Base-by-base conservation (phyloP, 2,797 vertebrate genomes). In the Potorous gilbertii region DNA sequence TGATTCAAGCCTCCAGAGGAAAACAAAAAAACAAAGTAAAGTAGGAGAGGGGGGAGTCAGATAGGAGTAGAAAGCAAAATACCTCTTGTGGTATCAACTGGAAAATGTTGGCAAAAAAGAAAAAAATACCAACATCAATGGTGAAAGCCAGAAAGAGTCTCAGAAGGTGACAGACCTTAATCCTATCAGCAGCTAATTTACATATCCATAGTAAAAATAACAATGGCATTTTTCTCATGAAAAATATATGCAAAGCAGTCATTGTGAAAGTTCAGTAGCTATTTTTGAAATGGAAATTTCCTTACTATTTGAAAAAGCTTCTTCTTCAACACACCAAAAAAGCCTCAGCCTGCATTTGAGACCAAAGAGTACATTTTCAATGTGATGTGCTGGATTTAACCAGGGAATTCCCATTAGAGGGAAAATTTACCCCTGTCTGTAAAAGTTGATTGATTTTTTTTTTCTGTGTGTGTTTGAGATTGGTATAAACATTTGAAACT, bases 241-340 rank as follows among this genome's bases (percentile, higher is more conserved):
- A 97, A 98, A 98, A 96, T 98, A 95, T 97, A 98, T 98, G 97
- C 97, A 98, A 98, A 98, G 95, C 95, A 98, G 93, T 95, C 97
- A 98, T 97, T 98, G 97, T 98, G 95, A 97, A 97, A 92, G 91
- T 94, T 98, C 96, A 97, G 96, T 94, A 97, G 97, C 97, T 97
- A 98, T 97, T 97, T 98, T 97, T 98, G 97, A 98, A 98, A 97
- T 98, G 98, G 98, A 98, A 98, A 98, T 98, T 98, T 97, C 93
- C 95, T 97, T 97, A 96, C 94, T 97, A 97, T 97, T 97, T 96
- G 94, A 97, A 98, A 97, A 95, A 96, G 96, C 92, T 97, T 92
- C 96, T 97, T 98, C 94, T 97, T 98, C 94, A 97, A 97, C 97
- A 97, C 96, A 97, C 96, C 95, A 97, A 98, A 98, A 52, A 97